Percentiles rank a stretch among this genome's conserved stretches.
These are phyloP conservation scores for Coendou prehensilis DNA, from an alignment of 2,797 vertebrate species.

Conservation along the genomic window DNA sequence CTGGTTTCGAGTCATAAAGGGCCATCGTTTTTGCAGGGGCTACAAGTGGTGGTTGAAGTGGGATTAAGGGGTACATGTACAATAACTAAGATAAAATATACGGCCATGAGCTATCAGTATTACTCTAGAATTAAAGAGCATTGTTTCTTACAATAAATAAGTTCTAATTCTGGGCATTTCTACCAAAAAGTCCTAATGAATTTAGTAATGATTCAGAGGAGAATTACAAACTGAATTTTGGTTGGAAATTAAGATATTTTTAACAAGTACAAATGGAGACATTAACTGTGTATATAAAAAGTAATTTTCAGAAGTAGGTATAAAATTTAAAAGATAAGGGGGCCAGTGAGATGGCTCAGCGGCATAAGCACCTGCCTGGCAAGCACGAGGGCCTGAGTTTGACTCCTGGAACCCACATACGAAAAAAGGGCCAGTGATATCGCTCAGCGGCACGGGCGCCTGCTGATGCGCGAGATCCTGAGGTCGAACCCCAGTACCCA, in stretches of 20 bases:
- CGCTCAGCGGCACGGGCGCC: too few species aligned
- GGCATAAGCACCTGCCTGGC: too few species aligned
- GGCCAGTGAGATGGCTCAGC: too few species aligned
- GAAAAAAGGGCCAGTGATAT: too few species aligned
- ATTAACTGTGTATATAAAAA: neutral
- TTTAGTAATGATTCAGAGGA: slow-evolving; percentile 34
- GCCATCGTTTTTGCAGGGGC: neutral
- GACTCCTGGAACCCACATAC: too few species aligned
- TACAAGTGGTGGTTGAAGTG: neutral
- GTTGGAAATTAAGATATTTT: slow-evolving; percentile 1
- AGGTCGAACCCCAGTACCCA: too few species aligned
- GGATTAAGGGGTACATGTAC: neutral
- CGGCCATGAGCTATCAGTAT: neutral
- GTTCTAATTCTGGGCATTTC: neutral
- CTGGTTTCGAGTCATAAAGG: neutral
- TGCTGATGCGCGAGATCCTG: too few species aligned
- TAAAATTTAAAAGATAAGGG: neutral
- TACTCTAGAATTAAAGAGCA: neutral
- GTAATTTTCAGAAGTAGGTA: neutral
- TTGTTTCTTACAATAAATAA: neutral
- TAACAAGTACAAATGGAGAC: neutral
- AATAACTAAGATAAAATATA: neutral
- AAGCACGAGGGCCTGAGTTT: too few species aligned
- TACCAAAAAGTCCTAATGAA: neutral
- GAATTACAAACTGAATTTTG: slow-evolving; percentile 9